Evolutionary conservation across 2,888 invertebrate species (phyloP), one percentile per base, ranked within the genome.

Genomic region (Melolontha melolontha): DNA sequence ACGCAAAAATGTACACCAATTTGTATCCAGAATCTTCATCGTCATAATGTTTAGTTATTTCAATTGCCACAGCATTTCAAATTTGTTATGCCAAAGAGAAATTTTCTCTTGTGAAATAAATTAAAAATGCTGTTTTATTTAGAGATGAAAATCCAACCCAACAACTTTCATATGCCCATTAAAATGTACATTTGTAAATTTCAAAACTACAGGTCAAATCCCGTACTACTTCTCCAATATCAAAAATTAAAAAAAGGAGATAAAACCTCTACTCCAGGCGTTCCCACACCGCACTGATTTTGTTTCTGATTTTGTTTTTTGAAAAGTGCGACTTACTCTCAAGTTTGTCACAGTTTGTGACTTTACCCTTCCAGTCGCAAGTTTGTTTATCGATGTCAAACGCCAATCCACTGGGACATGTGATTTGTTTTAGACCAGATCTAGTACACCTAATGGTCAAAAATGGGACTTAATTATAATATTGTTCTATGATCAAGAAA

Each of bases 361-460:
- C 96, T 91, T 96, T 95, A 89, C 94, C 95, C 91, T 95, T 96
- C 96, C 96, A 96, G 91, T 96, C 95, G 89, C 96, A 96, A 85
- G 96, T 96, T 90, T 96, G 96, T 90, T 95, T 96, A 89, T 94
- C 93, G 89, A 96, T 91, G 91, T 96, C 96, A 91, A 96, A 96
- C 88, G 95, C 92, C 90, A 96, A 90, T 88, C 96, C 96, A 85
- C 94, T 94, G 85, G 96, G 96, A 88, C 96, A 96, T 87, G 94
- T 94, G 89, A 96, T 94, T 91, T 94, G 93, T 92, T 94, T 94
- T 89, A 95, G 92, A 89, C 94, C 94, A 88, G 94, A 93, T 88
- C 91, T 93, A 89, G 94, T 95, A 91, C 95, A 95, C 92, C 92
- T 92, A 89, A 85, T 86, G 86, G 85, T 68, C 69, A 72, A 71